These are phyloP conservation scores for Lutraria rhynchaena DNA, from an alignment of 1,140 invertebrate genomes.

Conservation along the genomic window DNA sequence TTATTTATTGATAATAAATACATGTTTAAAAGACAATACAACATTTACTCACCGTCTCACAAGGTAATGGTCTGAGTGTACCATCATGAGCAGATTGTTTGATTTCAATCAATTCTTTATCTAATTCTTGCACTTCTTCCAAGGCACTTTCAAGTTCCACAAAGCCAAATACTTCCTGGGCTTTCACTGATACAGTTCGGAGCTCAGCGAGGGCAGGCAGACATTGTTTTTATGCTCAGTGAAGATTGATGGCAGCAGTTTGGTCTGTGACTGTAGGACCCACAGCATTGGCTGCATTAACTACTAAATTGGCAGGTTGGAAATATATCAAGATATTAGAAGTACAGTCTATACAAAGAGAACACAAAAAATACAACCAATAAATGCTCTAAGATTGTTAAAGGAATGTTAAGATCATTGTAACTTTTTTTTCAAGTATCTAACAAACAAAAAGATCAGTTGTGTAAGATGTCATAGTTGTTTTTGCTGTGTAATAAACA, in stretches of 20 bases:
- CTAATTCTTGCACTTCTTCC: slow-evolving; percentile 90
- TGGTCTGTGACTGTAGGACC: slow-evolving; percentile 94
- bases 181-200: slow-evolving; percentile 90
- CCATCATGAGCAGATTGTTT: slow-evolving; percentile 88
- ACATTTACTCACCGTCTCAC: slow-evolving; percentile 89
- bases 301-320: slow-evolving; percentile 87
- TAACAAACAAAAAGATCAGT: no score
- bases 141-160: slow-evolving; percentile 89
- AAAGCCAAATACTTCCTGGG: slow-evolving; percentile 93
- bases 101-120: slow-evolving; percentile 92
- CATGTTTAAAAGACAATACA: no score
- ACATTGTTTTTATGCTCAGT: slow-evolving; percentile 89
- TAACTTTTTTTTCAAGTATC: no score
- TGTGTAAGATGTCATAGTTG: no score
- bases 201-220: slow-evolving; percentile 90
- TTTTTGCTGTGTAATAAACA: no score
- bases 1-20: background rate
- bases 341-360: no score
- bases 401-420: no score
- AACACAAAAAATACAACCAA: no score
- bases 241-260: slow-evolving; percentile 88
- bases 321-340: no score
- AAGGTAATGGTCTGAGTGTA: slow-evolving; percentile 91
- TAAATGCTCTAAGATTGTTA: no score
- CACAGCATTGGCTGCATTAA: slow-evolving; percentile 89